Percentiles rank a stretch among this genome's conserved stretches.
phyloP scores from a whole-genome alignment of 92 coral and sea anemone species.

The Epizoanthus scotinus region DNA sequence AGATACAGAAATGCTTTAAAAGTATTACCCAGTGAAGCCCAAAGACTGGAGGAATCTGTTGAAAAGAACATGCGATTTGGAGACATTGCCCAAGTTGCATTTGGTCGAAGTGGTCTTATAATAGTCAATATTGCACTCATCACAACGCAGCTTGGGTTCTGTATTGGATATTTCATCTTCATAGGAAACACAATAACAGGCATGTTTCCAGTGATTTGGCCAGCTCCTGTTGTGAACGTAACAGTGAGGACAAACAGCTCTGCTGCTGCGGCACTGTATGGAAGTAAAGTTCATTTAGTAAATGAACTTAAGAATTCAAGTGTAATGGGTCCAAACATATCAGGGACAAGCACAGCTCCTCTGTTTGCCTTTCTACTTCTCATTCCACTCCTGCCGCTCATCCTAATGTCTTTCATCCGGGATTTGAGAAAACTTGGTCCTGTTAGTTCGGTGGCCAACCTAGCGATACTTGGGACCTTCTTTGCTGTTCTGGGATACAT shows the following conservation, averaged over 20 bases:
- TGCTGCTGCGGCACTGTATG: neutral
- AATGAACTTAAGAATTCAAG: constrained; percentile 3
- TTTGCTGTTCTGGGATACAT: constrained; percentile 78
- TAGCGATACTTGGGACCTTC: constrained; percentile 74
- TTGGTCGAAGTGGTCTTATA: constrained; percentile 77
- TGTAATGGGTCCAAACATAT: constrained; percentile 7
- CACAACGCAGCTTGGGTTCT: constrained; percentile 83
- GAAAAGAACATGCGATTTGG: constrained; percentile 79
- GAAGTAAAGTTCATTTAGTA: neutral
- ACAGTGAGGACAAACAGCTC: constrained; percentile 12
- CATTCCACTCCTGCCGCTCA: constrained; percentile 68
- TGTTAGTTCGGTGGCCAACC: constrained; percentile 71
- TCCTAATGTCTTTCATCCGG: constrained; percentile 80
- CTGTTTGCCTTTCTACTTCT: constrained; percentile 63
- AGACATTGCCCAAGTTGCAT: constrained; percentile 83
- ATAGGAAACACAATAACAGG: constrained; percentile 83
- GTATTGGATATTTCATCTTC: constrained; percentile 93
- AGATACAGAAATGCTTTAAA: constrained; percentile 38
- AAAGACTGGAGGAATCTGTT: constrained; percentile 51
- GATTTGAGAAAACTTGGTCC: constrained; percentile 82
- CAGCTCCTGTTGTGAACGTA: neutral
- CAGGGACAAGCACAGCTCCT: constrained; percentile 51
- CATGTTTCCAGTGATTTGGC: constrained; percentile 63
- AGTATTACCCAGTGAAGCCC: constrained; percentile 54
- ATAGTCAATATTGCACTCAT: constrained; percentile 86